Conservation (phyloP, 35 echinoderm and acorn worm species). For the Diadema setosum region DNA sequence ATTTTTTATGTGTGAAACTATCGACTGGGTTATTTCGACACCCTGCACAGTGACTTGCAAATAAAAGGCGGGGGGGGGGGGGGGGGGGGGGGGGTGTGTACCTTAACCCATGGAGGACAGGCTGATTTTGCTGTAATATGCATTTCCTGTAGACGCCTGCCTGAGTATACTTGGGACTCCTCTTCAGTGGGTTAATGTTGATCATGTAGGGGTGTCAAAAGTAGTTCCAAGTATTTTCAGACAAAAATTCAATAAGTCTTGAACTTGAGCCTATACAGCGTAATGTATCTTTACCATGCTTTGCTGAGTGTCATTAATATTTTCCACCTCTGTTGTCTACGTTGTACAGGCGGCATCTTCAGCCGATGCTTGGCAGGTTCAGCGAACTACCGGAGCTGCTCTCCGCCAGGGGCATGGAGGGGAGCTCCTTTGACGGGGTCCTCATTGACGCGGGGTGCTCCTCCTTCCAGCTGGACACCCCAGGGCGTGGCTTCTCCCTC, state of each 20-base stretch:
- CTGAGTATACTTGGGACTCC: no score
- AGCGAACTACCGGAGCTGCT: constrained; percentile 47
- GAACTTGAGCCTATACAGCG: background rate
- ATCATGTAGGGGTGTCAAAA: background rate
- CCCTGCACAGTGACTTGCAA: no score
- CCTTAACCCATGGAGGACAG: no score
- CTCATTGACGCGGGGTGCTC: constrained; percentile 92
- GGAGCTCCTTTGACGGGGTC: constrained; percentile 56
- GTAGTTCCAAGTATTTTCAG: background rate
- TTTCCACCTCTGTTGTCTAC: background rate
- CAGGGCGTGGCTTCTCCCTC: constrained; percentile 77
- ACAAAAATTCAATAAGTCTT: background rate
- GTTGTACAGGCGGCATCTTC: constrained; percentile 30
- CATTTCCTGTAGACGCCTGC: no score
- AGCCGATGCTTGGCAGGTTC: constrained; percentile 72
- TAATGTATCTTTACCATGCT: background rate
- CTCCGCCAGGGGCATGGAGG: background rate
- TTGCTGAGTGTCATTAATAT: background rate
- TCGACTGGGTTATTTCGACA: no score
- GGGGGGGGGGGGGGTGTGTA: no score
- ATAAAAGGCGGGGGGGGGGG: no score
- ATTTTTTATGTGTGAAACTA: no score
- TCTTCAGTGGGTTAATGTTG: background rate
- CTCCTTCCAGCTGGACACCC: constrained; percentile 81
- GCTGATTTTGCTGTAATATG: no score